Evolutionary conservation across 2,797 vertebrate genomes (phyloP), one percentile per base, ranked within the genome.

Genomic region (Ataeniobius toweri): DNA sequence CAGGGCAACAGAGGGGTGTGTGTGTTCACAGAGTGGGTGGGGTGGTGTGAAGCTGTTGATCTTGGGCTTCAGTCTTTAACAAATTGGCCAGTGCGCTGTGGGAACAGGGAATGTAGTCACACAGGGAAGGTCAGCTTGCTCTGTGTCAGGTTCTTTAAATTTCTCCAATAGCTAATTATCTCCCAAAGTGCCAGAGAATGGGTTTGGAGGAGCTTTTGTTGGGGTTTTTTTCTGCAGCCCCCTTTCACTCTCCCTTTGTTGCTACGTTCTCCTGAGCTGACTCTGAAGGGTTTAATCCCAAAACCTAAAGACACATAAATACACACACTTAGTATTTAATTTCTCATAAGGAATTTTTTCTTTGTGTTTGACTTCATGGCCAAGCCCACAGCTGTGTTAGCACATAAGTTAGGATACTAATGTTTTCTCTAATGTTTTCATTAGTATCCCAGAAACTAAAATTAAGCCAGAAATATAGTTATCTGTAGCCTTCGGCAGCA

Each of bases 111-210:
- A 85, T 84, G 82, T 76, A 88, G 89, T 90, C 89, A 74, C 81
- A 51, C 75, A 83, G 81, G 87, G 86, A 88, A 87, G 83, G 80
- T 89, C 88, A 82, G 80, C 83, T 58, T 78, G 84, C 87, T 86
- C 82, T 55, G 59, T 89, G 88, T 92, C 91, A 89, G 88, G 91
- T 91, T 91, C 89, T 83, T 88, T 83, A 91, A 89, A 93, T 93
- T 89, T 93, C 90, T 90, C 80, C 77, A 69, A 90, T 86, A 80
- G 83, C 90, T 94, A 94, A 94, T 94, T 93, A 93, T 89, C 93
- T 93, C 91, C 80, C 85, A 75, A 68, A 89, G 86, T 81, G 89
- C 88, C 88, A 87, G 77, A 81, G 80, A 81, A 91, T 83, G 89
- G 83, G 88, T 91, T 89, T 89, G 85, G 79, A 85, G 65, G 72